Base-by-base conservation (phyloP, 2,113 vertebrate genomes). In the Macheiramphus alcinus region DNA sequence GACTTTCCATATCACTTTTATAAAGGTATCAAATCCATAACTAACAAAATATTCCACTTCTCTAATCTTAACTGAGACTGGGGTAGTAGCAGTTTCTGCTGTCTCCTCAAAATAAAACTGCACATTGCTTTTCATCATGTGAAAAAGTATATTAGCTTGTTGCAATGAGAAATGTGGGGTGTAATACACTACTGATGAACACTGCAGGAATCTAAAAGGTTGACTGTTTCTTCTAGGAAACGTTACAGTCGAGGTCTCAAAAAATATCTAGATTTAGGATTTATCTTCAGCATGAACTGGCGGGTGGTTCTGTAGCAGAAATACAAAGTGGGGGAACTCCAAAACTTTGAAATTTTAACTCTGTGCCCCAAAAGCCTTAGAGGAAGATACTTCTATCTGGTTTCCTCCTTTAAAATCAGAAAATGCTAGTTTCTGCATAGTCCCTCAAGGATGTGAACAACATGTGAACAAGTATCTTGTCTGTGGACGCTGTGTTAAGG, bases 381-480 rank as follows among this genome's bases (percentile, higher is more conserved):
- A 32, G 43, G 26, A 40, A n/a, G 65, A 29, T 36, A 5, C 2
- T 71, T 40, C 13, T 26, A 0, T 18, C 11, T 13, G 34, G 17
- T 7, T 18, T n/a, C 4, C 20, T 71, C 22, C 42, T 29, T 17
- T n/a, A 2, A 27, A n/a, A 4, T 14, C 34, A n/a, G 73, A 42
- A 75, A 2, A 18, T 16, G 34, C 34, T 27, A 11, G 1, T 43
- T 42, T 40, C 27, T 58, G 20, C 10, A 0, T 15, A 2, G 50
- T 47, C 38, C 47, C 58, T 63, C 3, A 15, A 16, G 73, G 52
- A 3, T 31, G 71, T 1, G 27, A 14, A 10, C 18, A 13, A 50
- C 56, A 7, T 10, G 3, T 0, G 5, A 14, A 11, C 47, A 10
- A 1, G 31, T 6, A 1, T 2, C 34, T 25, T 26, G 3, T 2